A percentile compares a stretch with the other conserved stretches of the same genome.
Evolutionary conservation across 2,797 vertebrate genomes (phyloP).

Genomic region (Crocodylus rhombifer): DNA sequence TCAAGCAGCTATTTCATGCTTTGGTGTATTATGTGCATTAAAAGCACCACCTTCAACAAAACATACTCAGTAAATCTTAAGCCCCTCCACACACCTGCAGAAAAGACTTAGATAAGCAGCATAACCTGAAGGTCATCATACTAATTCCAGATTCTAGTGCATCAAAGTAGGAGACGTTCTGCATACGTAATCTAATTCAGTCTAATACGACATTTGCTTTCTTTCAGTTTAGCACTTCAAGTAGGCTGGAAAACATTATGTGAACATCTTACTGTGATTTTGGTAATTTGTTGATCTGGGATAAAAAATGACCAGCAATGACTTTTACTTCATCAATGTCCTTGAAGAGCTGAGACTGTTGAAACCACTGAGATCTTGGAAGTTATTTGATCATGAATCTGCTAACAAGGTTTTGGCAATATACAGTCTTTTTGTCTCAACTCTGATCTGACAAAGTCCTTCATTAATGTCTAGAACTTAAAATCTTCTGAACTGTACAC

Average conservation of each 20-base stretch:
- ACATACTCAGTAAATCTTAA: not conserved
- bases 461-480: not conserved
- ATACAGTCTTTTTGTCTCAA: not conserved
- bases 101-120: constrained; percentile 14
- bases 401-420: not conserved
- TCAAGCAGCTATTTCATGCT: not conserved
- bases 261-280: not conserved
- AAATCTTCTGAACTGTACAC: not conserved
- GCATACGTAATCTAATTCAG: rapidly evolving
- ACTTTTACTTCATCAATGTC: not conserved
- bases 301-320: rapidly evolving
- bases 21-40: not conserved
- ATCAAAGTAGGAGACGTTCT: not conserved
- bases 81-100: constrained; percentile 59
- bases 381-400: not conserved
- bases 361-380: rapidly evolving
- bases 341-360: not conserved
- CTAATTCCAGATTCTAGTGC: not conserved
- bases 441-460: not conserved
- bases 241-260: not conserved
- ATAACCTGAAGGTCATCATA: not conserved
- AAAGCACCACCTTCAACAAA: constrained; percentile 33
- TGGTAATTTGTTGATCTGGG: not conserved
- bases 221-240: not conserved
- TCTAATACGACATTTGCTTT: not conserved